A percentile compares a stretch with the other conserved stretches of the same genome.
phyloP scores from a whole-genome alignment of 2,113 vertebrate species.

The Taxidea taxus region DNA sequence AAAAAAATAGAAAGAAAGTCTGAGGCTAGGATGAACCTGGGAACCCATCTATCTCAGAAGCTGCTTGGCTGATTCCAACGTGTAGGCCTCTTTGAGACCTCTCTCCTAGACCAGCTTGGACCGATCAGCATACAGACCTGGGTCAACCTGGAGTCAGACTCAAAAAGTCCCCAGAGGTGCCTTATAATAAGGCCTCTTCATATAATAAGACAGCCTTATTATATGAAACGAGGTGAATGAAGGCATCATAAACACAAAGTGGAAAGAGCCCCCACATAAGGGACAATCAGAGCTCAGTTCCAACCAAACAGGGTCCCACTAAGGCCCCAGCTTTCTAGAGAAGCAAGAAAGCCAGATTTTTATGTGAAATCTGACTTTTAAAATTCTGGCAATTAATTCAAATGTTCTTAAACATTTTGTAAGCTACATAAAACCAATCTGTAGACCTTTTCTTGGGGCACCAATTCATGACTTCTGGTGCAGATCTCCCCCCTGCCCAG shows the following conservation, averaged over 20 bases:
- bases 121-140: rapidly evolving
- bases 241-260: too few species aligned
- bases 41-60: not conserved
- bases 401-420: not conserved
- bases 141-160: not conserved
- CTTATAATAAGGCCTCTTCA: too few species aligned
- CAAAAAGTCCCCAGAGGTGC: not conserved
- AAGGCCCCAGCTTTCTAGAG: not conserved
- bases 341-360: not conserved
- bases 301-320: not conserved
- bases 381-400: not conserved
- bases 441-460: not conserved
- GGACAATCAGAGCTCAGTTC: not conserved
- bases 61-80: not conserved
- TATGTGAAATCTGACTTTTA: not conserved
- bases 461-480: not conserved
- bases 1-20: too few species aligned
- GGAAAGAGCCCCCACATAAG: not conserved
- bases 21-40: not conserved
- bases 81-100: not conserved
- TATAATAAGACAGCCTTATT: not conserved
- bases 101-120: not conserved
- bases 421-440: not conserved
- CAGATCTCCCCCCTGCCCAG: not conserved
- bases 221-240: not conserved